These are phyloP conservation scores for Cheiracanthium punctorium DNA, from an alignment of 2,888 invertebrate genomes.

Conservation along the genomic window DNA sequence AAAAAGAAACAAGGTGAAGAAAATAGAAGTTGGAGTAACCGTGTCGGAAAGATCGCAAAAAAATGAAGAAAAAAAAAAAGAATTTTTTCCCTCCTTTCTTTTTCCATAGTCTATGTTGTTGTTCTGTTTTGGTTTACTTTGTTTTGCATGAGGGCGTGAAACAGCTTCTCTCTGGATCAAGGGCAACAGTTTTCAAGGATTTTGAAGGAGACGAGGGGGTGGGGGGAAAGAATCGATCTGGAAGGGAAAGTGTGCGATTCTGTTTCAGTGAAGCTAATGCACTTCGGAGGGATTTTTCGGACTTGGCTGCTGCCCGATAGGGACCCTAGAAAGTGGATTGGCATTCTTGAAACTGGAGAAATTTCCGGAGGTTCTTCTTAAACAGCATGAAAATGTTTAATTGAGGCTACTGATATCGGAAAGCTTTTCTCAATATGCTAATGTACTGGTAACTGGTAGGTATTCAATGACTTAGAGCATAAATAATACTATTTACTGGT, in stretches of 20 bases:
- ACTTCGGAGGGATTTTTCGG: not conserved
- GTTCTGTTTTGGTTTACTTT: conserved; percentile 18
- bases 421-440: too few species aligned
- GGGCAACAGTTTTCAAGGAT: conserved; percentile 50
- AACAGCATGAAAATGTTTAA: too few species aligned
- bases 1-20: not conserved
- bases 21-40: conserved; percentile 42
- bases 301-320: too few species aligned
- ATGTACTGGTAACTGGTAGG: too few species aligned
- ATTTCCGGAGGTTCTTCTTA: too few species aligned
- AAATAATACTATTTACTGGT: too few species aligned
- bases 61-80: conserved; percentile 59
- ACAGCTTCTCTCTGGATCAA: conserved; percentile 38
- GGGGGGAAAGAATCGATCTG: conserved; percentile 36
- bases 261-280: not conserved
- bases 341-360: too few species aligned
- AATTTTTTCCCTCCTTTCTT: not conserved
- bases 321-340: too few species aligned
- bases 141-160: conserved; percentile 30
- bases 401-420: too few species aligned
- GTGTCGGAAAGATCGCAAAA: conserved; percentile 59
- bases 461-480: too few species aligned
- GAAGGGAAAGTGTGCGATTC: not conserved
- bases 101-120: not conserved
- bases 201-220: too few species aligned